Percentiles rank a stretch among this genome's conserved stretches.
Conservation (phyloP, 1,140 invertebrate genomes). For the Phenacoccus solenopsis region DNA sequence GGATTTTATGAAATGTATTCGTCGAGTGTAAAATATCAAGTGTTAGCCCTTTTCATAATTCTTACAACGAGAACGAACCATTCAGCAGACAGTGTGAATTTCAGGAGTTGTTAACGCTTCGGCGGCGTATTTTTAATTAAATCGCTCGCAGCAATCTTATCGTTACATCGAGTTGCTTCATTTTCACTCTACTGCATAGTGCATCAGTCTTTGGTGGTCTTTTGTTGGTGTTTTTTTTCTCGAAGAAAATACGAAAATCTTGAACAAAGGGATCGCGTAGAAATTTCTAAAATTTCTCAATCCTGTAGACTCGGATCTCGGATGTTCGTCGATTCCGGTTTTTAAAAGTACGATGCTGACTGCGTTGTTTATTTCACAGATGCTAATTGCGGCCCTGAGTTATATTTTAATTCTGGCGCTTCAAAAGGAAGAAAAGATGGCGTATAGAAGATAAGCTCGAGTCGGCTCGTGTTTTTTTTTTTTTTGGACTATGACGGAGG, state of each 20-base stretch:
- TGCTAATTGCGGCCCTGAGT: conserved; percentile 50
- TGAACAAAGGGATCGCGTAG: neutral
- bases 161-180: neutral
- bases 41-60: too few relatives aligned
- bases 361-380: conserved; percentile 34
- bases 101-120: too few relatives aligned
- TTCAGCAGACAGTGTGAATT: too few relatives aligned
- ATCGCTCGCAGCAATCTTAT: neutral
- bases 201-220: neutral
- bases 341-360: neutral
- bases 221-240: too few relatives aligned
- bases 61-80: too few relatives aligned
- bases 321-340: neutral
- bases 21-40: too few relatives aligned
- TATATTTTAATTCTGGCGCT: conserved; percentile 52
- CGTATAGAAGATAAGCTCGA: conserved; percentile 20
- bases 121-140: neutral
- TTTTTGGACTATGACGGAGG: neutral
- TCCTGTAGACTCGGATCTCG: neutral
- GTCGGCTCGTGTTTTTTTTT: too few relatives aligned
- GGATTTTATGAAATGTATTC: too few relatives aligned
- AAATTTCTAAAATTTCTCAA: neutral
- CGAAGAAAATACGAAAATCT: neutral
- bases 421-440: conserved; percentile 50
- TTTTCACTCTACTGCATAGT: neutral